Evolutionary conservation across 2,113 vertebrate genomes (phyloP), one percentile per base, ranked within the genome.

Genomic region (Carassius auratus): DNA sequence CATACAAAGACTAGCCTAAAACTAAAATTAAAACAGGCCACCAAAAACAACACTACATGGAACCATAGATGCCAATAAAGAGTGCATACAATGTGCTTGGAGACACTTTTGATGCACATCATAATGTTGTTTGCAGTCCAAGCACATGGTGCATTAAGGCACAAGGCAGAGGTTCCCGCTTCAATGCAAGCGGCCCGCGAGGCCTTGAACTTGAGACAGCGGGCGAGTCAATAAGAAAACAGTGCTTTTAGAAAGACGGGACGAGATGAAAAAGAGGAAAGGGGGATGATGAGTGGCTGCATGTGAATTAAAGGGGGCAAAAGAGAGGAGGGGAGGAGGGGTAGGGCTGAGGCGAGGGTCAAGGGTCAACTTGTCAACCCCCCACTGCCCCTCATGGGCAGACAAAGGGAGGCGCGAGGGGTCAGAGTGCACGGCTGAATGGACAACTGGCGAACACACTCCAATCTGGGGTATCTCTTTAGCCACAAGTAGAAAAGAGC

Each of bases 201-300:
- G 91, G 92, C 93, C 94, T 94, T 95, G 94, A 95, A 95, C 94
- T 95, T 95, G 94, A 94, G 94, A 94, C 92, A 75, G 90, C 92
- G 86, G 84, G 84, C 79, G 14, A 92, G 88, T 90, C 92, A 90
- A 87, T 84, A 84, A 77, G 82, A 55, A 59, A 74, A 55, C 14
- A 2, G 30, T 9, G 92, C 87, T 90, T 79, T 83, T 55, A 73
- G 26, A 73, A 69, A 83, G 50, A 83, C 68, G 84, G 88, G 90
- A 91, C 89, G 90, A 89, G 91, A 90, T 92, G 91, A 93, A 90
- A 89, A 88, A 82, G 83, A 90, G 92, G 90, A 42, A 42, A 93
- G 92, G 90, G 68, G 84, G 87, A 9, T 89, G 93, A 93, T 81
- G 90, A 92, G 91, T 86, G 84, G 80, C 90, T 93, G 93, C 92